Evolutionary conservation across 2,888 invertebrate species (phyloP).

Genomic region (Thyatira batis): DNA sequence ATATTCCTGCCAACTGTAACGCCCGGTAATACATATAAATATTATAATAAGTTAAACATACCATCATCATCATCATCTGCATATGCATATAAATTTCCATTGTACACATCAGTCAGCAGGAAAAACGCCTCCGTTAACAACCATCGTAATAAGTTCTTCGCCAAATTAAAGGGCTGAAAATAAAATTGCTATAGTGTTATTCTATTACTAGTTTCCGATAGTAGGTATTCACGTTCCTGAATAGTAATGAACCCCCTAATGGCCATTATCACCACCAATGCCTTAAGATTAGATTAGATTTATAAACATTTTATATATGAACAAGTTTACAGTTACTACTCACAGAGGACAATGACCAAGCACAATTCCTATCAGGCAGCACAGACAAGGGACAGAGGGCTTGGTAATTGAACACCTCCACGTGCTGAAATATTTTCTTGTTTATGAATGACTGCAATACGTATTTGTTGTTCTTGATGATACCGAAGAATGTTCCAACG

Average conservation of each 20-base stretch:
- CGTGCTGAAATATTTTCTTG: conserved; percentile 86
- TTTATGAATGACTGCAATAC: conserved; percentile 89
- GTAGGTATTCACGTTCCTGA: too few relatives aligned
- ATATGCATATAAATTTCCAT: conserved; percentile 49
- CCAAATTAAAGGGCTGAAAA: conserved; percentile 63
- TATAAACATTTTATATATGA: too few relatives aligned
- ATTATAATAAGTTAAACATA: conserved; percentile 25
- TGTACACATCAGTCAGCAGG: conserved; percentile 49
- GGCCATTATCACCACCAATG: too few relatives aligned
- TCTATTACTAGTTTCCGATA: too few relatives aligned
- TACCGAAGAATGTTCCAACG: conserved; percentile 94
- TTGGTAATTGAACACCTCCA: conserved; percentile 93
- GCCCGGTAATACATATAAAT: not conserved
- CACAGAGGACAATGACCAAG: conserved; percentile 61
- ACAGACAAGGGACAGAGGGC: conserved; percentile 84
- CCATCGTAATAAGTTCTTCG: conserved; percentile 62
- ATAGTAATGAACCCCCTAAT: too few relatives aligned
- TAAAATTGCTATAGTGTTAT: conserved; percentile 9
- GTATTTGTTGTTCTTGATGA: conserved; percentile 82
- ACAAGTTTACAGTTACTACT: too few relatives aligned
- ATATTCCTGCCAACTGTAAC: not conserved
- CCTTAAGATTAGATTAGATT: too few relatives aligned
- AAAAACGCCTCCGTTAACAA: conserved; percentile 57
- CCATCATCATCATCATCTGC: conserved; percentile 44
- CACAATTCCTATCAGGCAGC: conserved; percentile 40